Conservation (phyloP, 1,140 invertebrate species). For the Pseudomyrmex gracilis region DNA sequence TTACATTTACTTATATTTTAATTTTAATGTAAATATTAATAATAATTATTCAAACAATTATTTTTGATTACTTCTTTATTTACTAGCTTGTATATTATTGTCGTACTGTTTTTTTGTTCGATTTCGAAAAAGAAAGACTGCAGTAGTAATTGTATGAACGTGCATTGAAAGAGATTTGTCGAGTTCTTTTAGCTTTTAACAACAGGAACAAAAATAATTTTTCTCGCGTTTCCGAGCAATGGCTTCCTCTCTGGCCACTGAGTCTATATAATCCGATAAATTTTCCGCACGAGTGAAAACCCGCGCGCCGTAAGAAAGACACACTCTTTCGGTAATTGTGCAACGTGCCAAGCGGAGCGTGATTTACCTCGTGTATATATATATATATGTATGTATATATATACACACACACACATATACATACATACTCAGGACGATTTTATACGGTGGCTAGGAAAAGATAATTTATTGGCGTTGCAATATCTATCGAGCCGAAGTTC, state of each 20-base stretch:
- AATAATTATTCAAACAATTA: conserved; percentile 11
- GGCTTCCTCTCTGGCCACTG: conserved; percentile 7
- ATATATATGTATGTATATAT: too few species aligned
- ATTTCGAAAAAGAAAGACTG: background rate
- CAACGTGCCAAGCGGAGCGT: conserved; percentile 48
- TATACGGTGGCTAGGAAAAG: conserved; percentile 43
- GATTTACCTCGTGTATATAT: conserved; percentile 42
- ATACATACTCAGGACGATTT: conserved; percentile 37
- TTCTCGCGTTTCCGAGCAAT: conserved; percentile 31
- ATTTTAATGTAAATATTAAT: background rate
- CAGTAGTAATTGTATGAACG: background rate
- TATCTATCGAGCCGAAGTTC: conserved; percentile 49
- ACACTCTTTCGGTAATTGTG: conserved; percentile 57
- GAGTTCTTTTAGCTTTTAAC: conserved; percentile 1
- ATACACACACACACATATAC: too few species aligned
- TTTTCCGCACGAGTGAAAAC: conserved; percentile 53
- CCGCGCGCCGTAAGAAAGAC: conserved; percentile 48
- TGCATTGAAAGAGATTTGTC: background rate
- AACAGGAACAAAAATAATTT: conserved; percentile 36
- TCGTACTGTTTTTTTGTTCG: background rate
- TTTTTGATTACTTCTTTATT: too few species aligned
- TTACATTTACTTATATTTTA: background rate
- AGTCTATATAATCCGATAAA: conserved; percentile 56
- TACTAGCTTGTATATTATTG: background rate
- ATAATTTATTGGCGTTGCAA: conserved; percentile 61